Evolutionary conservation across 2,113 vertebrate species (phyloP), one percentile per base, ranked within the genome.

Genomic region (Pipa parva): DNA sequence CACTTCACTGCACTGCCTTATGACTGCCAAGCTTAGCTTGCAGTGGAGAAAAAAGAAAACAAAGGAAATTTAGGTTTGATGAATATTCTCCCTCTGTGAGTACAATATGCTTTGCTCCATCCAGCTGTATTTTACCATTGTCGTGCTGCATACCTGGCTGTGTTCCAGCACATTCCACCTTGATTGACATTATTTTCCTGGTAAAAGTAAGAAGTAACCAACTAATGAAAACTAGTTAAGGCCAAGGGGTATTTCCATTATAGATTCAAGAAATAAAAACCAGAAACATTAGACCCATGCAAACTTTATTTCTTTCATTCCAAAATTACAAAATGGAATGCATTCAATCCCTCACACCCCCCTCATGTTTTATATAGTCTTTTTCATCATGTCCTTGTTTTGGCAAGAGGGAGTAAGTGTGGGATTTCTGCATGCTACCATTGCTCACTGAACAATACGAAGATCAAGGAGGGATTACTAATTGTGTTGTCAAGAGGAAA

Each of bases 291-390:
- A 20, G 29, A 18, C 65, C 83, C 86, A 84, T 85, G 86, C 86
- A 91, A 87, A 82, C 76, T 96, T 95, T 97, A 95, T 95, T 95
- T 81, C 87, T 86, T 85, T 89, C 95, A 93, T 96, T 93, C 94
- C 83, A 85, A 84, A 83, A 87, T 88, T 90, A 92, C 78, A 87
- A 83, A 85, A 82, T 74, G 72, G 82, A 69, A 69, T 69, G 65
- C 65, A 69, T 59, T 60, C 57, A 60, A 69, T 69, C 57, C 65
- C 65, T 69, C 57, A 69, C 46, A 33, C 57, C 65, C 65, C 22
- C 57, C 57, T 50, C 48, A 17, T 22, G 5, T 15, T 48, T 22
- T 57, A 26, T 36, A 52, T 46, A 46, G 29, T 57, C 64, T 45
- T 51, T 39, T 39, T 68, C n/a, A 48, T 39, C 56, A 68, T 59